A percentile compares a stretch with the other conserved stretches of the same genome.
Conservation (phyloP, 1,140 invertebrate genomes). For the Monomorium pharaonis region DNA sequence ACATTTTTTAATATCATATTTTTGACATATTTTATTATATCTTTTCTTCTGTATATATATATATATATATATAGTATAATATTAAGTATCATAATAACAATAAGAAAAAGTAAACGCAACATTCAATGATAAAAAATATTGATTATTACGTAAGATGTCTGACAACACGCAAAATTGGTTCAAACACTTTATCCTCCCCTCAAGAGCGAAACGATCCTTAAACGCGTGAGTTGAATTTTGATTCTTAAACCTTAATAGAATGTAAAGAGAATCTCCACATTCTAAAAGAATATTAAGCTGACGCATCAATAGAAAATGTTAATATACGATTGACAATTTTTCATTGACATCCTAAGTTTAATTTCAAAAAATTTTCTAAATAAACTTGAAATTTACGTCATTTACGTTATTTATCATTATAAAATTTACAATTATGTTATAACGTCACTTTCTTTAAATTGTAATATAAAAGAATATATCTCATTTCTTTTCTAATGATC, state of each 20-base stretch:
- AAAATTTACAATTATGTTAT: background rate
- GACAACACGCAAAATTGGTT: slow-evolving; percentile 8
- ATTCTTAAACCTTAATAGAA: background rate
- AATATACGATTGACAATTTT: background rate
- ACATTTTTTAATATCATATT: too few species aligned
- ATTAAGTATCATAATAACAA: too few species aligned
- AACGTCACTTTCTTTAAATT: background rate
- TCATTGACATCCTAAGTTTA: background rate
- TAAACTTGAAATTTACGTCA: background rate
- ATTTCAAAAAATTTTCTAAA: background rate
- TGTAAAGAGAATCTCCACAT: too few species aligned
- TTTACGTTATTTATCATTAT: background rate
- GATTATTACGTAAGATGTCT: slow-evolving; percentile 24
- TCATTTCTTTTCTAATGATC: background rate
- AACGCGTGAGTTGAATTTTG: slow-evolving; percentile 15
- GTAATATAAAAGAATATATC: background rate
- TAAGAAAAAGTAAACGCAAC: background rate
- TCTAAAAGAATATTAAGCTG: background rate
- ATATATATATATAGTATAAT: too few species aligned
- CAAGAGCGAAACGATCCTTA: background rate
- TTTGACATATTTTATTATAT: too few species aligned
- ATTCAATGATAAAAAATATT: background rate
- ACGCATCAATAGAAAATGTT: background rate
- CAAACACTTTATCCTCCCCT: background rate
- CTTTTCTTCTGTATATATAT: too few species aligned